Evolutionary conservation across 2,888 invertebrate genomes (phyloP), one percentile per base, ranked within the genome.

Genomic region (Trichacis sp.): DNA sequence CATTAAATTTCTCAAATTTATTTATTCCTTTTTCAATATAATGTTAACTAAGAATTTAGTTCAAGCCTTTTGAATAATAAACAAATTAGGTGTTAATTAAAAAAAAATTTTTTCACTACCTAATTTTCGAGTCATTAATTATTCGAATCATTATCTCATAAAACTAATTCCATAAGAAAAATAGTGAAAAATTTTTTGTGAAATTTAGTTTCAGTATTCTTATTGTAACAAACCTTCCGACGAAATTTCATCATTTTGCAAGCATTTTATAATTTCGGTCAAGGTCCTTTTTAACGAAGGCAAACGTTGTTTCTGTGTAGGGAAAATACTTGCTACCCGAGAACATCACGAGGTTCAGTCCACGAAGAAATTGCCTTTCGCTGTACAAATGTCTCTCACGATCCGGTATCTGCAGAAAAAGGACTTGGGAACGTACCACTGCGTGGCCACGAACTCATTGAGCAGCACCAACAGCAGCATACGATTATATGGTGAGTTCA

Each of bases 381-480:
- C 95, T 85, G 91, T 92, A 36, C 90, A 89, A 73, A 95, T 95
- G 95, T 87, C 89, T 46, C 88, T 95, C 76, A 92, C 90, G 51
- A 92, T 96, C 69, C 87, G 91, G 45, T 89, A 89, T 73, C 88
- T 96, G 71, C 91, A 92, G 68, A 86, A 88, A 60, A 88, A 88
- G 30, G 94, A 95, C 79, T 89, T 92, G 6, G 95, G 95, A 19
- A 91, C 92, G 0, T 96, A 95, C 85, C 87, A 91, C 51, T 96
- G 96, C 81, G 92, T 94, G 61, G 94, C 95, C 24, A 81, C 83
- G 61, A 84, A 84, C 76, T 82, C 83, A 38, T 87, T 95, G 1
- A 95, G 95, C 0, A 95, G 94, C 83, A 93, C 93, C 15, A 95
- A 95, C 81, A 93, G 93, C 85, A 91, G 91, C 78, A 94, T 96